Conservation (phyloP, 1,140 invertebrate genomes). For the Zelostemma sp. region DNA sequence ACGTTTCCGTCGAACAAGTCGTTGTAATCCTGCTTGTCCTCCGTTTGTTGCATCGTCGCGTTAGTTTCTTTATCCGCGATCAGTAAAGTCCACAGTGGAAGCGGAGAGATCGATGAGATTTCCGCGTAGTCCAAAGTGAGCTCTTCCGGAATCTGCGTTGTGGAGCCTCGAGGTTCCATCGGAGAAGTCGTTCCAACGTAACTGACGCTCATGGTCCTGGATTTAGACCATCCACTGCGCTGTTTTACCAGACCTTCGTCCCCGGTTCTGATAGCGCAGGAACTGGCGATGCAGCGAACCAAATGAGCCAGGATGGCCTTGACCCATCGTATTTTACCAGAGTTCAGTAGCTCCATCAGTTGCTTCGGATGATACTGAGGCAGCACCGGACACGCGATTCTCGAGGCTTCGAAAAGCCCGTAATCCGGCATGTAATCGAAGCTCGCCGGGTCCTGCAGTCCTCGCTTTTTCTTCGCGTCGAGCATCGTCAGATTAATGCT, state of each 20-base stretch:
- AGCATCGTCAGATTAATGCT: slow-evolving; percentile 86
- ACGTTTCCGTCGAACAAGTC: slow-evolving; percentile 87
- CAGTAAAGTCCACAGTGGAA: slow-evolving; percentile 95
- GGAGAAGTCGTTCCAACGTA: slow-evolving; percentile 76
- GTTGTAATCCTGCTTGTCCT: slow-evolving; percentile 81
- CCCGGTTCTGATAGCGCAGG: slow-evolving; percentile 73
- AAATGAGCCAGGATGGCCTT: slow-evolving; percentile 98
- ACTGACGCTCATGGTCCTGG: slow-evolving; percentile 89
- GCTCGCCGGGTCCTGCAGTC: slow-evolving; percentile 70
- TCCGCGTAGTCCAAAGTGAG: slow-evolving; percentile 95
- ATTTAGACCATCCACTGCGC: slow-evolving; percentile 81
- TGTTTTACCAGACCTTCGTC: slow-evolving; percentile 74
- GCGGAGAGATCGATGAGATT: slow-evolving; percentile 94
- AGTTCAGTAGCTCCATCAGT: slow-evolving; percentile 98
- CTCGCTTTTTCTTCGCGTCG: slow-evolving; percentile 78
- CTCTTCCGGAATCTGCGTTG: slow-evolving; percentile 82
- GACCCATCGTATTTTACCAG: slow-evolving; percentile 97
- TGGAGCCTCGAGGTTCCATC: slow-evolving; percentile 73
- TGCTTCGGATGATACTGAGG: slow-evolving; percentile 99
- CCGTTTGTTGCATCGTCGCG: slow-evolving; percentile 55
- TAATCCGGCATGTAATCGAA: slow-evolving; percentile 90
- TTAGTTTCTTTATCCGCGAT: slow-evolving; percentile 90
- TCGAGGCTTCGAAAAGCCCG: slow-evolving; percentile 96
- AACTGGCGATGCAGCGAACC: slow-evolving; percentile 84
- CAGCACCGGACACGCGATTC: slow-evolving; percentile 96